Evolutionary conservation across 1,140 invertebrate genomes (phyloP), one percentile per base, ranked within the genome.

Genomic region (Coptotermes formosanus): DNA sequence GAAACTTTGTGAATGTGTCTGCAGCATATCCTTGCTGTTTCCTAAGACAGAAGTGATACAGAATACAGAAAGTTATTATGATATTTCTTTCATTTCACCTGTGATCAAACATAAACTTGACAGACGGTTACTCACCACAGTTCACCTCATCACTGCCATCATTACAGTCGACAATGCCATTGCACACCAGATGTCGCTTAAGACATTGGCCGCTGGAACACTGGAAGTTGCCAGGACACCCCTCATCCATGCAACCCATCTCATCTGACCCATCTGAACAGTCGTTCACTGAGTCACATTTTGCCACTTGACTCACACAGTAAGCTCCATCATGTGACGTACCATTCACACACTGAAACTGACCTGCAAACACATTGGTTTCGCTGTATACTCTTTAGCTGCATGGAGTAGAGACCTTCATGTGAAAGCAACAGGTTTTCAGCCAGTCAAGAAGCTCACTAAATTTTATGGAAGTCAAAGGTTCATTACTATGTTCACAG

Each of bases 181-280:
- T 95, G 90, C 96, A 97, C 19, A 95, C 94, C 43, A 95, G 91
- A 88, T 94, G 91, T 86, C 94, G 90, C 87, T 93, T 94, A 30
- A 97, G 92, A 89, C 96, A 97, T 88, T 94, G 93, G 25, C 95
- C 95, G 90, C 92, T 95, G 8, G 90, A 89, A 89, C 96, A 97
- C 88, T 91, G 90, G 90, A 94, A 95, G 87, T 94, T 94, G 64
- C 92, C 92, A 25, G 91, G 92, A 89, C 94, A 95, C 44, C 91
- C 90, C 85, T 93, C 90, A 88, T 92, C 89, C 83, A 91, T 89
- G 88, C 94, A 95, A n/a, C 92, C 91, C 7, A 91, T 64, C 89
- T 95, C 94, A 89, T 95, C 94, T 21, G 94, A 94, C 32, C 92
- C 93, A 88, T 95, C 94, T 0, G 91, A 92, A 88, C 94, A 95